Base-by-base conservation (phyloP, 2,113 vertebrate genomes). In the Pseudolaguvia tuberculata region DNA sequence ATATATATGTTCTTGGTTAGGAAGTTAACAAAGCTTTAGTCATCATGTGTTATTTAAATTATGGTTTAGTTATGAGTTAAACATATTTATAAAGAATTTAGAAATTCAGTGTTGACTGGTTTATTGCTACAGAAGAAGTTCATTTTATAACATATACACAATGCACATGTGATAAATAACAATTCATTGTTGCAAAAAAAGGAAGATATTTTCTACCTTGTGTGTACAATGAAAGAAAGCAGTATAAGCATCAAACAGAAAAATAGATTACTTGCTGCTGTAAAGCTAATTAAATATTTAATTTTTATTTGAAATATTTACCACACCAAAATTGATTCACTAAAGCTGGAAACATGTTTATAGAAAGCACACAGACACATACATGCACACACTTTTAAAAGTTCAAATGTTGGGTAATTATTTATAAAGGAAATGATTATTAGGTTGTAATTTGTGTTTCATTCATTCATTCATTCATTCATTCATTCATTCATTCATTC, bases 61-160 rank as follows among this genome's bases (percentile, higher is more conserved):
- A 85, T 79, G 66, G 9, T n/a, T n/a, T n/a, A 77, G 77, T 75
- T 56, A 74, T 58, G 84, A 70, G 85, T 90, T 90, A 88, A 89
- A 86, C 81, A 89, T 85, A 86, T 92, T 92, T 90, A 92, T 89
- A 84, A 87, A 81, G 80, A 75, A 86, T 88, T 91, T 89, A 90
- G 88, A 86, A 74, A 83, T 80, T 50, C 66, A 72, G 58, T 63
- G 66, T 70, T 82, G 74, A 73, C 76, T 76, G 84, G 78, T 61
- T 73, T 52, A 51, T 65, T 17, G 70, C 53, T 69, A 73, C 55
- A 79, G 65, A 27, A 51, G 58, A 78, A 5, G 52, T 6, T 17
- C n/a, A 11, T 42, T 72, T 17, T 7, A 72, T 58, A 63, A 9
- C 29, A 63, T 35, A 14, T 6, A 39, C 18, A 74, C 21, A 42